Evolutionary conservation across 2,113 vertebrate species (phyloP).

Genomic region (Pomatostomus ruficeps): DNA sequence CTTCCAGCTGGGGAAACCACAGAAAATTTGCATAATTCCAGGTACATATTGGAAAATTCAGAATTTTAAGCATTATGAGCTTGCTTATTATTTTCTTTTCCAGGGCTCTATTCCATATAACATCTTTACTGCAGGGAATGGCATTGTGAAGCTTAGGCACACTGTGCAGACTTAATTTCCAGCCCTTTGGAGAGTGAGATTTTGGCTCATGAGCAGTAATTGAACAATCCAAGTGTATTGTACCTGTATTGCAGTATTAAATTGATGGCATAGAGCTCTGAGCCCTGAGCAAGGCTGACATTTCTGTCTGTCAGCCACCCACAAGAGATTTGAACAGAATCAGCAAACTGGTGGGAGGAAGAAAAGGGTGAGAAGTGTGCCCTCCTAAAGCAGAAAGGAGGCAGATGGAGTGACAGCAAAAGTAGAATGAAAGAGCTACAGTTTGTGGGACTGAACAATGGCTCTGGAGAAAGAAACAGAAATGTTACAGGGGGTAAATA

Average conservation of each 20-base stretch:
- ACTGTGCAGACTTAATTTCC: not conserved
- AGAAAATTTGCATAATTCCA: conserved; percentile 15
- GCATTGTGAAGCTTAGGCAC: not conserved
- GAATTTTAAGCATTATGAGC: not conserved
- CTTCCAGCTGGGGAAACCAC: not conserved
- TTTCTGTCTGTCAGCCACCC: not conserved
- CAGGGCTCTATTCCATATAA: not conserved
- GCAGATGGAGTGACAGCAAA: not conserved
- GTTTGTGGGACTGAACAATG: not conserved
- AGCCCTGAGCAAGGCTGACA: not conserved
- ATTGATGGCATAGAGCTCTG: not conserved
- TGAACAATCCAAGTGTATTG: not conserved
- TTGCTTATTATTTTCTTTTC: not conserved
- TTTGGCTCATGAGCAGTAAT: not conserved
- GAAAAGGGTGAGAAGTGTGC: not conserved
- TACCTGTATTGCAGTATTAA: not conserved
- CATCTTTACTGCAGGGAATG: not conserved
- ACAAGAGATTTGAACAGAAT: not conserved
- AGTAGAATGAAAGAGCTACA: not conserved
- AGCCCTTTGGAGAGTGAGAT: not conserved
- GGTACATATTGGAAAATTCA: not conserved
- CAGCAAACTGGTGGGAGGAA: not conserved
- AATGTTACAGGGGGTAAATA: not conserved
- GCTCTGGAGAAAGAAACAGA: not conserved
- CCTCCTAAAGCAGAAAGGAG: not conserved